Evolutionary conservation across 92 coral and sea anemone species (phyloP).

Genomic region (Plumapathes pennacea): DNA sequence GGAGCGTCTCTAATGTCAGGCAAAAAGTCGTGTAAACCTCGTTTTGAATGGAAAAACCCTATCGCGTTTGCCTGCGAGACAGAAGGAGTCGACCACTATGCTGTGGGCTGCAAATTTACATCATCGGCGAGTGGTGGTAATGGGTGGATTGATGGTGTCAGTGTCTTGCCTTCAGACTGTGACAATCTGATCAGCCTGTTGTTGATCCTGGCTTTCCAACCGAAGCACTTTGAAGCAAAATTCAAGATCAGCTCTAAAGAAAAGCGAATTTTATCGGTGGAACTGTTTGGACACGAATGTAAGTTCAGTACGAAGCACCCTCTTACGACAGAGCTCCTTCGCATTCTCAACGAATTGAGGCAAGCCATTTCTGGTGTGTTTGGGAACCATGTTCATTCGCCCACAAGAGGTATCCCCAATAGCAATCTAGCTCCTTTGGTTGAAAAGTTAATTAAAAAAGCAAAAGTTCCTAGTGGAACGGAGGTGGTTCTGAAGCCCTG

Average conservation of each 20-base stretch:
- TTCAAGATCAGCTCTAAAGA: slow-evolving; percentile 3
- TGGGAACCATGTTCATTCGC: no score
- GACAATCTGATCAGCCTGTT: slow-evolving; percentile 11
- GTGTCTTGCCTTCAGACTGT: slow-evolving; percentile 9
- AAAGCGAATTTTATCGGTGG: no score
- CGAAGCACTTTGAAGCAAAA: slow-evolving; percentile 17
- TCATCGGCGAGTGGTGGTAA: neutral
- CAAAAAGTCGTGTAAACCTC: neutral
- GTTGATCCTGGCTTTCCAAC: slow-evolving; percentile 14
- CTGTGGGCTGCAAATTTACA: neutral
- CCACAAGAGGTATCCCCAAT: slow-evolving; percentile 11
- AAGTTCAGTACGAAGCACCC: no score
- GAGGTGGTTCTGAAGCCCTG: neutral
- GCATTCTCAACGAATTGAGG: no score
- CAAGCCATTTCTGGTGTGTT: no score
- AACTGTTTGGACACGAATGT: no score
- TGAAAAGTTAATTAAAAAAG: slow-evolving; percentile 1
- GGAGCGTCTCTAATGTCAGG: slow-evolving; percentile 4
- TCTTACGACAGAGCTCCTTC: no score
- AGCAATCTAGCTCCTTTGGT: slow-evolving; percentile 5
- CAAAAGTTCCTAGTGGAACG: neutral
- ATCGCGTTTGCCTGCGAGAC: slow-evolving; percentile 24
- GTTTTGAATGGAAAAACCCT: slow-evolving; percentile 13
- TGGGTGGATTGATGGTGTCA: slow-evolving; percentile 14
- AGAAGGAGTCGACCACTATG: slow-evolving; percentile 2